Percentiles rank a stretch among this genome's conserved stretches.
phyloP scores from a whole-genome alignment of 2,888 invertebrate species.

The Periphyllus acericola region DNA sequence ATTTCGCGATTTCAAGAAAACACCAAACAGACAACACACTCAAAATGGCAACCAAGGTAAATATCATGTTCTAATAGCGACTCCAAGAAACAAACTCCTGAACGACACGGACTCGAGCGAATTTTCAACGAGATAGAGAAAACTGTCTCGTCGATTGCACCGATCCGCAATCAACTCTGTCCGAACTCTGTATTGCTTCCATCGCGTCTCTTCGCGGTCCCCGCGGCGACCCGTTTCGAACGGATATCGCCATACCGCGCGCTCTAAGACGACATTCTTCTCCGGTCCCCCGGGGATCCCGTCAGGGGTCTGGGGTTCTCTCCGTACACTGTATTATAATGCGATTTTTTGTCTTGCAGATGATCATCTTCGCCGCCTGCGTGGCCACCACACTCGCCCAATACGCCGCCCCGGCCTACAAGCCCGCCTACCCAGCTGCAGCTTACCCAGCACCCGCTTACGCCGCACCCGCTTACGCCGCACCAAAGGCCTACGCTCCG shows the following conservation, averaged over 20 bases:
- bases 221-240: neutral
- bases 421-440: constrained; percentile 47
- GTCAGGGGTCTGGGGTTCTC: no score
- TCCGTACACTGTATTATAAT: no score
- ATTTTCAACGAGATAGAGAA: neutral
- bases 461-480: constrained; percentile 42
- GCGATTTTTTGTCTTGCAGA: neutral
- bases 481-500: constrained; percentile 49
- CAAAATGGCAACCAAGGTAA: constrained; percentile 49
- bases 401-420: constrained; percentile 62
- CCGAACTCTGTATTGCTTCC: neutral
- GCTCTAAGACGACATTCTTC: neutral
- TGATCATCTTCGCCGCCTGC: constrained; percentile 58
- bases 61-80: no score
- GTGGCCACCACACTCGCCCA: constrained; percentile 42
- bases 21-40: neutral
- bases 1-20: neutral
- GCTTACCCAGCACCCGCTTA: constrained; percentile 45
- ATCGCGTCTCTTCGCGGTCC: neutral
- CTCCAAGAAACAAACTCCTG: no score
- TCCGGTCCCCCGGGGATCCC: no score
- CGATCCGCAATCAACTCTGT: no score
- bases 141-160: no score
- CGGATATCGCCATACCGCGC: no score
- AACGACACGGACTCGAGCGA: neutral